Evolutionary conservation across 2,888 invertebrate genomes (phyloP).

Genomic region (Dilophus febrilis): DNA sequence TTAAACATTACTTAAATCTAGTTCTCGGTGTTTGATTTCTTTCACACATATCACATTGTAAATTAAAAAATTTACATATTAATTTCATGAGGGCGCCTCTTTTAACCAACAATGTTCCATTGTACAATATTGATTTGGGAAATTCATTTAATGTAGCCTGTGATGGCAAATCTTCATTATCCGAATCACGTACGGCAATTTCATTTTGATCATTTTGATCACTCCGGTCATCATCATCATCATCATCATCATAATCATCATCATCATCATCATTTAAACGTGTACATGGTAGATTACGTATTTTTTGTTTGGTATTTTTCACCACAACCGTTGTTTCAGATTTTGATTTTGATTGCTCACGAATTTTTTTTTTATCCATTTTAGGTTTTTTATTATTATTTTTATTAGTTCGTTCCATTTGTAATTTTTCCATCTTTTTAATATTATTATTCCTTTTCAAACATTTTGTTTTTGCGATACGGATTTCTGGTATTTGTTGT

Average conservation of each 20-base stretch:
- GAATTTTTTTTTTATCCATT: not conserved
- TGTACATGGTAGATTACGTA: no score
- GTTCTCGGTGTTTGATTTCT: no score
- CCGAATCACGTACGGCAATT: slow-evolving; percentile 7
- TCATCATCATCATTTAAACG: no score
- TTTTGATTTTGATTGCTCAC: not conserved
- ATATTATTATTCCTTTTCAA: not conserved
- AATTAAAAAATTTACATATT: slow-evolving; percentile 7
- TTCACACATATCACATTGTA: slow-evolving; percentile 7
- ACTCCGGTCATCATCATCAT: slow-evolving; percentile 8
- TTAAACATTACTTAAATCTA: slow-evolving; percentile 5
- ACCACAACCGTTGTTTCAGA: no score
- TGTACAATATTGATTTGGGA: slow-evolving; percentile 7
- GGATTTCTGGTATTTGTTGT: not conserved
- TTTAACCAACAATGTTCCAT: slow-evolving; percentile 8
- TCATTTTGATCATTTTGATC: no score
- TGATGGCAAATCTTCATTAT: slow-evolving; percentile 9
- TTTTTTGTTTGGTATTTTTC: not conserved
- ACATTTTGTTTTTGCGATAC: not conserved
- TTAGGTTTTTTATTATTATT: not conserved
- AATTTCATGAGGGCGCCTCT: slow-evolving; percentile 7
- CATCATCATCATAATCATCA: slow-evolving; percentile 3
- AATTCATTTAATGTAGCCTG: slow-evolving; percentile 4
- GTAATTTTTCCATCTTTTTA: not conserved
- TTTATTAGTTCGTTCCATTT: not conserved